A percentile compares a stretch with the other conserved stretches of the same genome.
Evolutionary conservation across 2,797 vertebrate species (phyloP).

Genomic region (Enteromius thamalakanensis): DNA sequence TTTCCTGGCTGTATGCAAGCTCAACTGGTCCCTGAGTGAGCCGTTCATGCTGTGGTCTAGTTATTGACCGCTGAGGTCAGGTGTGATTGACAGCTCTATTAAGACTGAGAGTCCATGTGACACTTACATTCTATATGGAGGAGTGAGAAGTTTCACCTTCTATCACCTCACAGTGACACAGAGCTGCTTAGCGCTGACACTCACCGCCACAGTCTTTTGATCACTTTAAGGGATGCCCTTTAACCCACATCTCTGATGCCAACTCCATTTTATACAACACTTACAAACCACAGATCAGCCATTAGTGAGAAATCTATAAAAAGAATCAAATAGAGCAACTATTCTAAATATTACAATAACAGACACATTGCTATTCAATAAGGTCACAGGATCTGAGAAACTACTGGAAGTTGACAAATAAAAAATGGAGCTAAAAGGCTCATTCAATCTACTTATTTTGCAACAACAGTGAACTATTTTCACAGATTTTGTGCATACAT

Average conservation of each 20-base stretch:
- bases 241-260: slow-evolving; percentile 42
- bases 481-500: slow-evolving; percentile 25
- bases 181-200: slow-evolving; percentile 51
- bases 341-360: background rate
- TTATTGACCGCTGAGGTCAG: slow-evolving; percentile 40
- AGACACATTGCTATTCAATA: background rate
- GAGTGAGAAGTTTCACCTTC: slow-evolving; percentile 53
- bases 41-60: slow-evolving; percentile 8
- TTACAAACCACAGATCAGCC: background rate
- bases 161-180: slow-evolving; percentile 45
- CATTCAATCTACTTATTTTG: slow-evolving; percentile 16
- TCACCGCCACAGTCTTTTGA: slow-evolving; percentile 9
- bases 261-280: slow-evolving; percentile 33
- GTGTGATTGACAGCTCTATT: slow-evolving; percentile 72
- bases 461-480: background rate
- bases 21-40: background rate
- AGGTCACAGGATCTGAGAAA: background rate
- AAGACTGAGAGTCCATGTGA: slow-evolving; percentile 62
- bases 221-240: slow-evolving; percentile 32
- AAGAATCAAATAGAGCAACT: background rate
- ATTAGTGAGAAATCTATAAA: background rate
- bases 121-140: slow-evolving; percentile 53
- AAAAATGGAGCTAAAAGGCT: slow-evolving; percentile 5
- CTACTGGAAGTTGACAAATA: background rate
- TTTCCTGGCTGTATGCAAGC: background rate